Percentiles rank a stretch among this genome's conserved stretches.
phyloP scores from a whole-genome alignment of 2,888 invertebrate genomes.

The Lydus trimaculatus region DNA sequence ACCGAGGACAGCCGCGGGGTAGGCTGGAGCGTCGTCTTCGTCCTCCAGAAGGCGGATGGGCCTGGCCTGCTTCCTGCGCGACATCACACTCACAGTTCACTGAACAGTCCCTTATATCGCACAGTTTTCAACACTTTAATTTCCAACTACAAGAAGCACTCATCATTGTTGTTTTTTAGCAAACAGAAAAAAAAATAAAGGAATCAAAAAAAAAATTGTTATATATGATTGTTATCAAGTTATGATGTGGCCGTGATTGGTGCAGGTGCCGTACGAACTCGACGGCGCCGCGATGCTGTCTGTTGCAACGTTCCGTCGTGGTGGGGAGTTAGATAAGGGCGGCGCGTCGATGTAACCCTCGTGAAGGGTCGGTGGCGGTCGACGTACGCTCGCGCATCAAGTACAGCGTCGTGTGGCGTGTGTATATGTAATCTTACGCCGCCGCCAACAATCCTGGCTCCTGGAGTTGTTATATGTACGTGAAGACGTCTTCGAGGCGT shows the following conservation, averaged over 20 bases:
- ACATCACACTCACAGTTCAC: conserved; percentile 59
- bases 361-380: conserved; percentile 53
- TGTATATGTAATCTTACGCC: background rate
- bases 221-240: conserved; percentile 33
- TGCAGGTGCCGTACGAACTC: conserved; percentile 57
- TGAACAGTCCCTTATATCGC: conserved; percentile 40
- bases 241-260: conserved; percentile 52
- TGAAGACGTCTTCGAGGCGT: conserved; percentile 23
- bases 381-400: conserved; percentile 47
- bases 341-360: conserved; percentile 59
- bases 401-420: background rate
- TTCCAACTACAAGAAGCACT: conserved; percentile 44
- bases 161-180: conserved; percentile 23
- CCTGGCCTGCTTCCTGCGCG: conserved; percentile 65
- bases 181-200: background rate
- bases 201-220: background rate
- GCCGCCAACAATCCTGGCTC: conserved; percentile 15
- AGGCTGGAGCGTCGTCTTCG: conserved; percentile 56
- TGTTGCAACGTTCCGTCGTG: conserved; percentile 56
- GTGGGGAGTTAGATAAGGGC: conserved; percentile 59
- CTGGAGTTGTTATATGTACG: conserved; percentile 26
- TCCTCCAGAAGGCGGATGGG: conserved; percentile 64
- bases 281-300: conserved; percentile 61
- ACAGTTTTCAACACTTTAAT: conserved; percentile 32
- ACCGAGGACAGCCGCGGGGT: conserved; percentile 40